A percentile compares a stretch with the other conserved stretches of the same genome.
Conservation (phyloP, 2,113 vertebrate species). For the Cygnus buccinator region DNA sequence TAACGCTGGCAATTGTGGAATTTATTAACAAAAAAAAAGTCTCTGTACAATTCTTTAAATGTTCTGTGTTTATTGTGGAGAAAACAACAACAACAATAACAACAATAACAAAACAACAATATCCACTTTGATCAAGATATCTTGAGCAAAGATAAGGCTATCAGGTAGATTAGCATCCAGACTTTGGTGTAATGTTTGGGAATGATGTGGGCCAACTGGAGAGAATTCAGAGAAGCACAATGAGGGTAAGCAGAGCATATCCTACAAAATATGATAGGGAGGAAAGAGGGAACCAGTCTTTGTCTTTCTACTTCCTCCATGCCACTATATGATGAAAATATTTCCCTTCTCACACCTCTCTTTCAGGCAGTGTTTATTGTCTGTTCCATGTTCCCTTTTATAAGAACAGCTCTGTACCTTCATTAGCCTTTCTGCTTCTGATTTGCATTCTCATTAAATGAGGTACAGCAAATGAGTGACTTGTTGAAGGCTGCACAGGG, state of each 20-base stretch:
- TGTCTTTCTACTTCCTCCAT: not conserved
- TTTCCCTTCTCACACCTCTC: not conserved
- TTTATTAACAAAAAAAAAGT: not conserved
- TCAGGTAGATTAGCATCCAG: rapidly evolving
- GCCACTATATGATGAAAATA: not conserved
- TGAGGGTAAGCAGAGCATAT: not conserved
- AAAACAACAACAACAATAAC: not conserved
- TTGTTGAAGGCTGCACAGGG: not conserved
- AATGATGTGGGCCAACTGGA: not conserved
- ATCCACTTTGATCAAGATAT: not conserved
- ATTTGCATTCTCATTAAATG: not conserved
- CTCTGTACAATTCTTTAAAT: not conserved
- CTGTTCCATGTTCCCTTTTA: not conserved
- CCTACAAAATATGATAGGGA: not conserved
- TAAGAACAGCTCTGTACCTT: not conserved
- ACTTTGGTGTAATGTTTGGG: not conserved
- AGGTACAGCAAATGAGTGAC: not conserved
- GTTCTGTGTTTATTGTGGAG: not conserved
- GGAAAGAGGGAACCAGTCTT: not conserved
- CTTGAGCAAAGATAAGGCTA: not conserved
- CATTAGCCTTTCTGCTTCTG: not conserved
- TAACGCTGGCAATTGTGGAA: not conserved
- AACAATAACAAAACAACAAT: too few species aligned
- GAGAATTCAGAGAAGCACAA: not conserved
- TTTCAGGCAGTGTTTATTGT: not conserved